These are phyloP conservation scores for Cheirogaleus medius DNA, from an alignment of 2,113 vertebrate genomes.

Conservation along the genomic window DNA sequence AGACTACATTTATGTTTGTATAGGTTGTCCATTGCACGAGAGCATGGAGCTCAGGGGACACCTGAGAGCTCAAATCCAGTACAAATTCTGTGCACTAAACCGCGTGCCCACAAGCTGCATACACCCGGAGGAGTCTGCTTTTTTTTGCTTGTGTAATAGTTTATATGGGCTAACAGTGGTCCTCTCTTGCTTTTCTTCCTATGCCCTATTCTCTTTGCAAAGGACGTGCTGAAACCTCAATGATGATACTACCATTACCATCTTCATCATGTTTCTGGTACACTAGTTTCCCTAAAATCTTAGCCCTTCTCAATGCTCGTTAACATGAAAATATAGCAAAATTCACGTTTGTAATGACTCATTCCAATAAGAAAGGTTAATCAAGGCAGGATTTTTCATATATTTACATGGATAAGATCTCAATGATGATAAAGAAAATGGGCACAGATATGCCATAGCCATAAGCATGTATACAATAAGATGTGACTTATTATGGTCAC, in stretches of 20 bases:
- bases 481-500: neutral
- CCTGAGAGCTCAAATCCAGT: neutral
- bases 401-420: neutral
- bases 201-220: neutral
- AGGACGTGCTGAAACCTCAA: neutral
- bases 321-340: neutral
- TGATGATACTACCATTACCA: neutral
- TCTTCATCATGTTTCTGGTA: neutral
- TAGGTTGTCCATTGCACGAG: neutral
- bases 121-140: neutral
- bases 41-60: neutral
- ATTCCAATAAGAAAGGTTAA: neutral
- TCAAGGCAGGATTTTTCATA: neutral
- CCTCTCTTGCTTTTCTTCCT: neutral
- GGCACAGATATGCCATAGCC: neutral
- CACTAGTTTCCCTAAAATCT: neutral
- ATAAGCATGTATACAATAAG: neutral
- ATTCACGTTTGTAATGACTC: neutral
- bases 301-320: neutral
- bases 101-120: neutral
- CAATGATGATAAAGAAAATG: neutral
- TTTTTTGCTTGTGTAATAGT: neutral
- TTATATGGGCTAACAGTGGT: neutral
- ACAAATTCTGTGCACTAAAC: neutral
- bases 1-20: neutral